Percentiles rank a stretch among this genome's conserved stretches.
phyloP scores from a whole-genome alignment of 2,113 vertebrate species.

The Macroglossus sobrinus region DNA sequence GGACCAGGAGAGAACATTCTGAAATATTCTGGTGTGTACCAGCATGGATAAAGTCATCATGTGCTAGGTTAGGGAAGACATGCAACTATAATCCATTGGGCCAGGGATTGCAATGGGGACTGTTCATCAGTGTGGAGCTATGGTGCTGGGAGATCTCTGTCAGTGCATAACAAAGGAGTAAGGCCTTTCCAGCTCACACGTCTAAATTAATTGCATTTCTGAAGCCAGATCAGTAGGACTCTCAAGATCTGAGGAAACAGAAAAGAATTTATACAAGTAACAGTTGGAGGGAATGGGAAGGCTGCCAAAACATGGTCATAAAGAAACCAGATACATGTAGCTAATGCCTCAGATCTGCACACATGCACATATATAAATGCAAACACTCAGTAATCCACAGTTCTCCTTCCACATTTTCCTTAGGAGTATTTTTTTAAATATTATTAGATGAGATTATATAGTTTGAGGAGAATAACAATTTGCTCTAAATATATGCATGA shows the following conservation, averaged over 20 bases:
- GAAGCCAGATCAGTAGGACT: neutral
- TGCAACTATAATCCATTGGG: neutral
- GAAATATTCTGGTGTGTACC: neutral
- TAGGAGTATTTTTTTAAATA: neutral
- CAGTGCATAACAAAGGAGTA: neutral
- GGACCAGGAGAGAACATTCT: neutral
- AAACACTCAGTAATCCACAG: neutral
- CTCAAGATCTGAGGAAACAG: neutral
- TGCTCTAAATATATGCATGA: neutral
- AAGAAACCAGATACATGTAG: neutral
- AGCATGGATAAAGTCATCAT: neutral
- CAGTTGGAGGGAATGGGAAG: neutral
- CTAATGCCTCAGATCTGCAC: neutral
- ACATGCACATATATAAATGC: neutral
- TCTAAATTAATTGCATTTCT: constrained; percentile 15
- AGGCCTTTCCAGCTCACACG: neutral
- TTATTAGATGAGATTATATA: neutral
- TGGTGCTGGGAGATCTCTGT: neutral
- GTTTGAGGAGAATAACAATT: neutral
- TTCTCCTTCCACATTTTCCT: neutral
- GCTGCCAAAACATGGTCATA: neutral
- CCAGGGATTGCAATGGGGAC: neutral
- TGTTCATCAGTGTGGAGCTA: neutral
- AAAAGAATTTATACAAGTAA: neutral
- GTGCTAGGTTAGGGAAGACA: neutral